phyloP scores from a whole-genome alignment of 2,888 invertebrate genomes.

The Agrilus biguttatus region DNA sequence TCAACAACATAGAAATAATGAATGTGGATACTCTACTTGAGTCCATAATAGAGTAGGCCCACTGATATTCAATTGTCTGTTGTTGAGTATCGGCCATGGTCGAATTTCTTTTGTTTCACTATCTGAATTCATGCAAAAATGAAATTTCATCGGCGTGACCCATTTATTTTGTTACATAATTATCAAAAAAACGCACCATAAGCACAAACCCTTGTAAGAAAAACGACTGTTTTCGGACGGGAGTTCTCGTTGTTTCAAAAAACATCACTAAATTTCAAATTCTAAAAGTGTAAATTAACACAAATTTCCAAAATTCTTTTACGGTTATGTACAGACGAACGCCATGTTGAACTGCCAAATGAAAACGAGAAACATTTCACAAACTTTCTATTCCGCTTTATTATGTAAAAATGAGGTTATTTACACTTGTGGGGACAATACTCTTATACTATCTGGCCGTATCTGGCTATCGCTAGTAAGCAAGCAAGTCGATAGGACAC shows the following conservation, averaged over 20 bases:
- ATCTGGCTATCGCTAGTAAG: too few relatives aligned
- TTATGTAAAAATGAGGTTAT: too few relatives aligned
- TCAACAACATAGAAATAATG: constrained; percentile 90
- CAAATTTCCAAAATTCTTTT: background rate
- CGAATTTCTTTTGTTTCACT: constrained; percentile 2
- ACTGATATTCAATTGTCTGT: constrained; percentile 45
- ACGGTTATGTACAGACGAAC: constrained; percentile 16
- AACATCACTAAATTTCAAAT: constrained; percentile 18
- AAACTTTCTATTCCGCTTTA: constrained; percentile 6
- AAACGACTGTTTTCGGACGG: constrained; percentile 9
- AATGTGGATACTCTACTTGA: constrained; percentile 94
- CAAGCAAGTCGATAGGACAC: too few relatives aligned
- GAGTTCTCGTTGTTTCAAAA: constrained; percentile 11
- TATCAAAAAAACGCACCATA: too few relatives aligned
- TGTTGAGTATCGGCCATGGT: constrained; percentile 12
- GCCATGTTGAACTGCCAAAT: constrained; percentile 16
- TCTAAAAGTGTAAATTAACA: constrained; percentile 4
- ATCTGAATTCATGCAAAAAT: constrained; percentile 3
- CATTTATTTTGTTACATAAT: too few relatives aligned
- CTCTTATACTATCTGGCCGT: too few relatives aligned
- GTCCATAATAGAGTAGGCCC: constrained; percentile 96
- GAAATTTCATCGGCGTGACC: too few relatives aligned
- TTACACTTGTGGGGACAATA: too few relatives aligned
- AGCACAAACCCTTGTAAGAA: constrained; percentile 7
- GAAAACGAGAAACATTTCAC: constrained; percentile 5